Base-by-base conservation (phyloP, 2,113 vertebrate species). In the Anolis sagrei region DNA sequence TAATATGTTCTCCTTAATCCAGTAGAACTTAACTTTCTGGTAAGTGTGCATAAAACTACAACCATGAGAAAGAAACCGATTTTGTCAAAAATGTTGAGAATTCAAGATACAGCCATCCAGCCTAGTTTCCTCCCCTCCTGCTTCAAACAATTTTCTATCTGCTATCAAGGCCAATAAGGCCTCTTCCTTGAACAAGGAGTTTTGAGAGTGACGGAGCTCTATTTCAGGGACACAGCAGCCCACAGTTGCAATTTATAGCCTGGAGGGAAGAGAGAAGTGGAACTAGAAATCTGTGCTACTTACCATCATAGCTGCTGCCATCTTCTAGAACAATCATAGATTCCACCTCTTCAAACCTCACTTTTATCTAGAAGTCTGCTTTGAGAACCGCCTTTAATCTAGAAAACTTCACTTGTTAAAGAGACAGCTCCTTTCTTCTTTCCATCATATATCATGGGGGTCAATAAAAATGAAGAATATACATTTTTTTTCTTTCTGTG, bases 221-320 rank as follows among this genome's bases (percentile, higher is more conserved):
- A 61, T 48, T 79, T 58, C 29, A 25, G 19, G n/a, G 8, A 73
- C 14, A 21, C 54, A 74, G 18, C 49, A 61, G 29, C 79, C 11
- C 66, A 25, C 51, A 54, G 25, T 32, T 64, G 13, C 29, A 72
- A 18, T 21, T 70, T n/a, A 72, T 44, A 72, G 16, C 11, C 9
- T 14, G 5, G 21, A 49, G 27, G 19, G 14, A 44, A 34, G 73
- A 51, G 44, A 39, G 2, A 39, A 4, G 76, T 14, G n/a, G 69
- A 25, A n/a, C 58, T 14, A 76, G 25, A 68, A 68, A 76, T 34
- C 16, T 27, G 14, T 19, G 10, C 51, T 85, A 85, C 93, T n/a
- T 14, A 95, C 94, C 90, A 84, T 84, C 83, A 87, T 93, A 36
- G 88, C 93, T 0, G 88, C 89, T 90, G 93, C 93, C 93, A 94